These are phyloP conservation scores for Prunella himalayana DNA, from an alignment of 2,113 vertebrate species.

Conservation along the genomic window DNA sequence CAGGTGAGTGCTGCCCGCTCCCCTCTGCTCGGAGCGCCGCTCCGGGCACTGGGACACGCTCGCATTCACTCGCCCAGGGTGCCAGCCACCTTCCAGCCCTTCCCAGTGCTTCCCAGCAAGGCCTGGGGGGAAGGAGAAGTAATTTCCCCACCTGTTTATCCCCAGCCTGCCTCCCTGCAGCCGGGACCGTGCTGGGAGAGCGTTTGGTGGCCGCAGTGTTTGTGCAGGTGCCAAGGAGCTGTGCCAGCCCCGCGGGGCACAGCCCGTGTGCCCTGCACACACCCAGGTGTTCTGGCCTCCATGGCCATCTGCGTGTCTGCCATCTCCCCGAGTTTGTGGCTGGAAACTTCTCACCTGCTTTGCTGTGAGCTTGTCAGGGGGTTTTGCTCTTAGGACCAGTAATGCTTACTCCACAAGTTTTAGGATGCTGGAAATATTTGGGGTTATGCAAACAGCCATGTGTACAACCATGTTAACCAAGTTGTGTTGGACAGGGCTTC, in stretches of 20 bases:
- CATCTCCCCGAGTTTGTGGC: not conserved
- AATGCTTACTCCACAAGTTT: not conserved
- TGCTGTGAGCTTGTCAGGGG: accelerated
- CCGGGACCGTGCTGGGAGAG: not conserved
- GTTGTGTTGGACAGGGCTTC: not conserved
- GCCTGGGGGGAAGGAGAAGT: accelerated
- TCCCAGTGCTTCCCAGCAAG: not conserved
- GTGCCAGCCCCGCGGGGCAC: accelerated
- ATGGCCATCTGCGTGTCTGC: accelerated
- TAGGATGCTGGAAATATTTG: not conserved
- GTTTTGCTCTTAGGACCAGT: accelerated
- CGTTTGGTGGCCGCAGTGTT: not conserved
- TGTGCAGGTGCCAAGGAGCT: not conserved
- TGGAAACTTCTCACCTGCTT: not conserved
- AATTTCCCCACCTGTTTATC: not conserved
- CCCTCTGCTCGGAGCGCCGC: too few species aligned
- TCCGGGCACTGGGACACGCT: accelerated
- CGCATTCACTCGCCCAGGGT: accelerated
- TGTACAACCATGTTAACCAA: accelerated
- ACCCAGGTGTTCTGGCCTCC: not conserved
- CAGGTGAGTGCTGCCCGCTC: slow-evolving; percentile 72
- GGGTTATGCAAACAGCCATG: not conserved
- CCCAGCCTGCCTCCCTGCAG: not conserved
- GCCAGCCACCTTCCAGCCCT: not conserved
- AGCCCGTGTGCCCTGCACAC: not conserved